Base-by-base conservation (phyloP, 1,140 invertebrate species). In the Drosophila rufa region DNA sequence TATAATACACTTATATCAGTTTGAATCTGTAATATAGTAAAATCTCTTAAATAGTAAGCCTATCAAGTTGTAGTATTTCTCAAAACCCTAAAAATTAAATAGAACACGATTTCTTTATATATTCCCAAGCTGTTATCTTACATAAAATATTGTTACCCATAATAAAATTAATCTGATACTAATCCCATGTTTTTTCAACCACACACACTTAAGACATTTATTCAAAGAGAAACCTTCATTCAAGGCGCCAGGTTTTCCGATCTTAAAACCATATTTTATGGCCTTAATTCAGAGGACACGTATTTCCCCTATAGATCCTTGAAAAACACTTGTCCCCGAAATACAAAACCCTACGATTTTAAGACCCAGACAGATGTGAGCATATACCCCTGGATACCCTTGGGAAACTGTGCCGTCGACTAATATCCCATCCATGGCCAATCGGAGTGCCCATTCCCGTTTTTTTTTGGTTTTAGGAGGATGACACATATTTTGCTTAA, bases 401-500 rank as follows among this genome's bases (percentile, higher is more conserved):
- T 53, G 64, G 62, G 40, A 70, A 70, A 58, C 68, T 57, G 36
- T 40, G n/a, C 66, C 43, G 43, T 42, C 53, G 56, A 51, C 68
- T 60, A 73, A 78, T 47, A 45, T 46, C 51, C 45, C 56, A 65
- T n/a, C 62, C 67, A 68, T 56, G 40, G 67, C 64, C 64, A 70
- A 68, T 70, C 67, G 33, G 40, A 70, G 67, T 70, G 46, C 38
- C 48, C 38, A 51, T 53, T 62, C 60, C 45, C 65, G 62, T 68
- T 67, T 61, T 22, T 30, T 50, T 38, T 61, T 22, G 25, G 46
- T 38, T n/a, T 36, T 45, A 36, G 56, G 50, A 50, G 59, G 73
- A 78, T 80, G 84, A 83, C 84, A 87, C 84, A 87, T 87, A 87
- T 87, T 87, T 87, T 89, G 76, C 80, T 70, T 89, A 87, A 87